phyloP scores from a whole-genome alignment of 2,888 invertebrate species.

The Lasioglossum figueresi region DNA sequence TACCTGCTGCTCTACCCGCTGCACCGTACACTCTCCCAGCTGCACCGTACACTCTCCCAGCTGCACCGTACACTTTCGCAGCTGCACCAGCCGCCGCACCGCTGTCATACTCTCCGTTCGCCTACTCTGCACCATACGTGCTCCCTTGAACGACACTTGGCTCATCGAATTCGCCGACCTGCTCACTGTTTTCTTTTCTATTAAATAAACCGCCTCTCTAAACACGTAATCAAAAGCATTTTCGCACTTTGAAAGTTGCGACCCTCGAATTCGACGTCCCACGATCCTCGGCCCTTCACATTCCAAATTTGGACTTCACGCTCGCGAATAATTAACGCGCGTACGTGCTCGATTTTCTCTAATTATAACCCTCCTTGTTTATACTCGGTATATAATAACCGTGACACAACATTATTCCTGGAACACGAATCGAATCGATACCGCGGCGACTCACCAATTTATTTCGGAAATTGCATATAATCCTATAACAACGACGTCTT shows the following conservation, averaged over 20 bases:
- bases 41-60: constrained; percentile 63
- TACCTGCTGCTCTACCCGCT: constrained; percentile 79
- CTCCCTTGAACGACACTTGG: neutral
- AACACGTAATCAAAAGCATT: neutral
- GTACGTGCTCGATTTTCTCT: neutral
- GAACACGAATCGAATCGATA: neutral
- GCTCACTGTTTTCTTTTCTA: neutral
- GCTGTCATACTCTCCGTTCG: constrained; percentile 80
- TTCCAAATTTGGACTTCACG: neutral
- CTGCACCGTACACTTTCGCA: constrained; percentile 76
- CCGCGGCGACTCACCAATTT: neutral
- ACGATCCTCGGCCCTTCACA: neutral
- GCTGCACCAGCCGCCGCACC: constrained; percentile 73
- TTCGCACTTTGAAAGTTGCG: neutral
- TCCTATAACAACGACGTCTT: neutral
- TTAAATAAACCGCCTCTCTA: constrained; percentile 28
- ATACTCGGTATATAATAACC: neutral
- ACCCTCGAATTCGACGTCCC: neutral
- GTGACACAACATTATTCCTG: constrained; percentile 3
- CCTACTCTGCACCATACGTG: constrained; percentile 36
- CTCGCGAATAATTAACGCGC: neutral
- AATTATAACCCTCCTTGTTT: neutral
- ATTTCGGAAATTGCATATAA: neutral
- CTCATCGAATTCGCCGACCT: too few species aligned
- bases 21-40: too few species aligned